Evolutionary conservation across 2,113 vertebrate genomes (phyloP).

Genomic region (Gobiocypris rarus): DNA sequence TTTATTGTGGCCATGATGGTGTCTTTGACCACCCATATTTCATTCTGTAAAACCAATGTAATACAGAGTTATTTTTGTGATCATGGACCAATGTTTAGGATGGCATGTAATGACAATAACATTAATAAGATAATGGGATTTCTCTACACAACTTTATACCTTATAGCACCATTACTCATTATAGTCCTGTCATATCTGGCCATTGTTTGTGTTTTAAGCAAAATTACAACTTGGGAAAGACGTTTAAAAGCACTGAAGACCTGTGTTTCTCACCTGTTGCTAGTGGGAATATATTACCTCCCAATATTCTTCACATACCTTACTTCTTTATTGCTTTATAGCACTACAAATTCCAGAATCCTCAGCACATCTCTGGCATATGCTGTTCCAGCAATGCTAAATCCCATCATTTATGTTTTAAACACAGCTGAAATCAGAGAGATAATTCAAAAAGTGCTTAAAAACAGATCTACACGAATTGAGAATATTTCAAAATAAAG

Average conservation of each 20-base stretch:
- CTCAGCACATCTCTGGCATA: conserved; percentile 48
- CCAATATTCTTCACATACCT: conserved; percentile 35
- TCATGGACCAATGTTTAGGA: conserved; percentile 54
- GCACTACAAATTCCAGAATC: conserved; percentile 51
- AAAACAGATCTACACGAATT: conserved; percentile 39
- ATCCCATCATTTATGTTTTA: conserved; percentile 60
- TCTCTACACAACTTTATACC: conserved; percentile 10
- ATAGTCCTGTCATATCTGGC: conserved; percentile 46
- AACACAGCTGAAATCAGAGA: conserved; percentile 54
- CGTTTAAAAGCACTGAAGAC: conserved; percentile 56
- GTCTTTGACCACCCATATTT: conserved; percentile 65
- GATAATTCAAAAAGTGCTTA: conserved; percentile 38
- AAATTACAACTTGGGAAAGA: conserved; percentile 52
- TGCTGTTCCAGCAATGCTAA: conserved; percentile 53
- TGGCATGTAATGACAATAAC: conserved; percentile 57
- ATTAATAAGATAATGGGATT: conserved; percentile 41
- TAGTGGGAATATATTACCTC: conserved; percentile 44
- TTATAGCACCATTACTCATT: conserved; percentile 50
- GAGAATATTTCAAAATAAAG: not conserved
- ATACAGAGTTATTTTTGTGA: conserved; percentile 62
- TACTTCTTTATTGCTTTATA: not conserved
- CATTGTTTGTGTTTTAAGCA: conserved; percentile 47
- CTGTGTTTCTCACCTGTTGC: conserved; percentile 49
- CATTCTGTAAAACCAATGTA: conserved; percentile 58
- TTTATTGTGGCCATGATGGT: not conserved